Base-by-base conservation (phyloP, 2,888 invertebrate genomes). In the Ypsolopha scabrella region DNA sequence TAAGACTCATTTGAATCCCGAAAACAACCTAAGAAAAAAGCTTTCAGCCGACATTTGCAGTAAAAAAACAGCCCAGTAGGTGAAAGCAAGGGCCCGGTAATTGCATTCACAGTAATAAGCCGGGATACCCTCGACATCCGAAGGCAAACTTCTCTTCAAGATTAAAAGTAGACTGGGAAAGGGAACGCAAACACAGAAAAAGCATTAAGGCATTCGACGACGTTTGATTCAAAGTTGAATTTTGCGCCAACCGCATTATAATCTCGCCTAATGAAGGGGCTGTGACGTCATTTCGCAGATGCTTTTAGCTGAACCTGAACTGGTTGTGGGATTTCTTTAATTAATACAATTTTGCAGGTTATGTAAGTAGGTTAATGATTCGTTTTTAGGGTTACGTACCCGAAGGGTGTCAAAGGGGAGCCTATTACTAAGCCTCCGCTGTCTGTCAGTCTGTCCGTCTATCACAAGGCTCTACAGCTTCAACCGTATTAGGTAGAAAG, bases 151-250 rank as follows among this genome's bases (percentile, higher is more conserved):
- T 52, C 48, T 43, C 51, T 7, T 52, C 43, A 44, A 55, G 55
- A 53, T 53, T 55, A 53, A 55, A 55, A 49, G 53, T 46, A 48
- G 51, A 47, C 51, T 50, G 50, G 67, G 68, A 74, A 77, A 70
- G 70, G 68, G 64, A 70, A 67, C 63, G 72, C 72, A 75, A 80
- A 81, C 80, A 80, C 67, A 72, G 75, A 73, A 81, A 80, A 68
- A 75, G 75, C 76, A 80, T 80, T 80, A 79, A 74, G 74, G 72
- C 73, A 74, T 71, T 71, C 64, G 62, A 65, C 54, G 38, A 14
- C 36, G 50, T 43, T 43, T 43, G 41, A 43, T 7, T 43, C 36
- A 9, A 10, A 43, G 41, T 41, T 50, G 24, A 50, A 50, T 50
- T 41, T 7, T 34, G 43, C 33, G 7, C 39, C 51, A 48, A 50